Base-by-base conservation (phyloP, 2,113 vertebrate species). In the Ifrita kowaldi region DNA sequence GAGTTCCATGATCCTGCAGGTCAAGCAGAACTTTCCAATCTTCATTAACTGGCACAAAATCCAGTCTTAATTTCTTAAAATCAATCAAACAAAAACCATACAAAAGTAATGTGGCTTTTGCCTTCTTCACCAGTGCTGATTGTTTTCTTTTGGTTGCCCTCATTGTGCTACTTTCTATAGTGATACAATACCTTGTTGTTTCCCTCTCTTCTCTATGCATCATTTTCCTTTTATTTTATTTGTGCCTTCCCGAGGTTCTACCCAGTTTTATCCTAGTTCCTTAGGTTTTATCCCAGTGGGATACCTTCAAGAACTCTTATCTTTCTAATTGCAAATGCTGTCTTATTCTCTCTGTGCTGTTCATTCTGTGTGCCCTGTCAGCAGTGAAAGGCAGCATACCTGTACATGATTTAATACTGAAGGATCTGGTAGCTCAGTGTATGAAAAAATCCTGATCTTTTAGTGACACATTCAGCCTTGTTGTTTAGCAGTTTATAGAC, bases 121-220 rank as follows among this genome's bases (percentile, higher is more conserved):
- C 77, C 7, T 17, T 56, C 37, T 33, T 87, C 37, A 60, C 35
- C 13, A 11, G 11, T 64, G 44, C 39, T 49, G 13, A 39, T 41
- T 52, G 18, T 63, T 95, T 86, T 78, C 18, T 3, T 65, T 22
- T 60, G 22, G 24, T 57, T 79, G 39, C 47, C 57, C 35, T 91
- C 24, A 18, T 46, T 39, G 30, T 0, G 1, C 24, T n/a, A 1
- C 44, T 78, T 62, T 30, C 39, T 75, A 0, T 18, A 21, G 53
- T 52, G 59, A 67, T 78, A 10, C 3, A 44, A 2, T 63, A 46
- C 4, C 16, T 50, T 70, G 11, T 55, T 73, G 27, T 20, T 60
- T 67, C 24, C 21, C 37, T 89, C 0, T 0, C 69, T 87, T 89
- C 46, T 92, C 63, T 13, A 1, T 56, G n/a, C 19, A 64, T 69